Evolutionary conservation across 35 echinoderm and acorn worm species (phyloP).

Genomic region (Stichopus chloronotus): DNA sequence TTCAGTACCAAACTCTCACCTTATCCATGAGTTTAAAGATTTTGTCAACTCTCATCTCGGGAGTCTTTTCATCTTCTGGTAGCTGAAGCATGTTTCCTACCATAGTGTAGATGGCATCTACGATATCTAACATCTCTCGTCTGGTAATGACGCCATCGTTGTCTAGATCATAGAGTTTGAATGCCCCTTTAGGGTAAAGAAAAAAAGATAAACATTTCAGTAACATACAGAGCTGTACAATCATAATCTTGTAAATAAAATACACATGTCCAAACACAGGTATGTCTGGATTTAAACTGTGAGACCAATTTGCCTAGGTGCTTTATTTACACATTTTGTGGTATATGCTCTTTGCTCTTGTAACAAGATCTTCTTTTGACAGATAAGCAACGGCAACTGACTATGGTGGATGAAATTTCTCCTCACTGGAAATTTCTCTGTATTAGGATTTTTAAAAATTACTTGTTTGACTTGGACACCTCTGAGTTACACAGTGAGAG

Average conservation of each 20-base stretch:
- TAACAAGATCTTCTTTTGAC: too few species aligned
- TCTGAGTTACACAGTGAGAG: too few species aligned
- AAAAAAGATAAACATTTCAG: not conserved
- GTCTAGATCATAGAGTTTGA: slow-evolving; percentile 92
- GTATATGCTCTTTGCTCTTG: too few species aligned
- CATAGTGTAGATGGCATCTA: slow-evolving; percentile 97
- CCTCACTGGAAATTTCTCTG: not conserved
- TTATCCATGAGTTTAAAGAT: slow-evolving; percentile 94
- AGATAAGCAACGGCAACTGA: too few species aligned
- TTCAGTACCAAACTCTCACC: slow-evolving; percentile 53
- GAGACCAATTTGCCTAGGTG: not conserved
- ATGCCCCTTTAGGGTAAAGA: slow-evolving; percentile 77
- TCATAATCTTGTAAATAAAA: too few species aligned
- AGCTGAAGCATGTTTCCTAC: slow-evolving; percentile 93
- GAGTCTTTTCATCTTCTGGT: slow-evolving; percentile 97
- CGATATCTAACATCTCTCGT: slow-evolving; percentile 92
- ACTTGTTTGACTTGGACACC: too few species aligned
- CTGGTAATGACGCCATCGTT: slow-evolving; percentile 94
- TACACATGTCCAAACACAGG: too few species aligned
- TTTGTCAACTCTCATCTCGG: slow-evolving; percentile 94
- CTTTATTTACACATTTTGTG: too few species aligned
- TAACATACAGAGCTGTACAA: too few species aligned
- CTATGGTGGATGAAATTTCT: too few species aligned
- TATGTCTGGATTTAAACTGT: not conserved
- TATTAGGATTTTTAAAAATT: too few species aligned